phyloP scores from a whole-genome alignment of 2,113 vertebrate species.

The Monopterus albus region DNA sequence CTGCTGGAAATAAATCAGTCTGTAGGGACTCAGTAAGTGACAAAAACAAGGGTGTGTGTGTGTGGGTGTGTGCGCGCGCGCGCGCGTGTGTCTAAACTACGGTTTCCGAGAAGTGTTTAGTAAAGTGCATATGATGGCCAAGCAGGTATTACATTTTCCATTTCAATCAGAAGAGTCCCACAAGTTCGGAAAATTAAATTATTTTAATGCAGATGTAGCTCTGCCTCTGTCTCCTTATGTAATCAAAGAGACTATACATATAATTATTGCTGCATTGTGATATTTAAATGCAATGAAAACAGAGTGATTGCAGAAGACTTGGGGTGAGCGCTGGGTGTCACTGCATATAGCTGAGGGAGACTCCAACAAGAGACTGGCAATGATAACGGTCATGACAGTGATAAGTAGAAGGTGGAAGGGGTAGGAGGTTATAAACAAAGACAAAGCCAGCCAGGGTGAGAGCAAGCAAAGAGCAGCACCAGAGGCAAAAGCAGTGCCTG shows the following conservation, averaged over 20 bases:
- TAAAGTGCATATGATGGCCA: background rate
- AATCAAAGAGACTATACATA: no score
- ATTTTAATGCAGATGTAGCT: background rate
- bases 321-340: conserved; percentile 18
- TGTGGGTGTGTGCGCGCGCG: no score
- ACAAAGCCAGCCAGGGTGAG: conserved; percentile 32
- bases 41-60: no score
- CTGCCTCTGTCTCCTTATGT: no score
- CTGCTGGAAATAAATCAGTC: no score
- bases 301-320: conserved; percentile 19
- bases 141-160: background rate
- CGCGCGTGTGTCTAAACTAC: no score
- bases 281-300: conserved; percentile 22
- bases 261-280: no score
- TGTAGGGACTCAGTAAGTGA: no score
- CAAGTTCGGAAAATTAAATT: background rate
- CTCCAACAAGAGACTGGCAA: conserved; percentile 26
- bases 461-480: conserved; percentile 56
- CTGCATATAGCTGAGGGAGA: conserved; percentile 28
- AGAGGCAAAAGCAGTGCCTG: conserved; percentile 62
- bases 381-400: conserved; percentile 43
- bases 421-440: conserved; percentile 17
- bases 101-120: no score
- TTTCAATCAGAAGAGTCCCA: background rate
- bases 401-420: conserved; percentile 41